Evolutionary conservation across 2,113 vertebrate species (phyloP).

Genomic region (Ifrita kowaldi): DNA sequence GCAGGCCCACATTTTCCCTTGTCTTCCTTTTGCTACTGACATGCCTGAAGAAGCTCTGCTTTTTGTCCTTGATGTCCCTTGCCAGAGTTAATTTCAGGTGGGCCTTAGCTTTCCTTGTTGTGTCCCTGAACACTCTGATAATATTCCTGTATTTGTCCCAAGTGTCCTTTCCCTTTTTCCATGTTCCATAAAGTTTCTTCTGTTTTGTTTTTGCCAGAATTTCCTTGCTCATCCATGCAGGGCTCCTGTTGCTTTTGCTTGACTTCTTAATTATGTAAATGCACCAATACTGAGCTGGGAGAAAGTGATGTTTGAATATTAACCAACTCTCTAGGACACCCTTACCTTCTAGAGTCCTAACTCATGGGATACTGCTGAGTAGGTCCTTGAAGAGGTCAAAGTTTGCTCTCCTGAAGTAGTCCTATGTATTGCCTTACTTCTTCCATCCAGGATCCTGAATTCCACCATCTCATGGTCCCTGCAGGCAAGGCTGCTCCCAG

Average conservation of each 20-base stretch:
- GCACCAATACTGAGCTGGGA: neutral
- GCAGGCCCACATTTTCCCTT: neutral
- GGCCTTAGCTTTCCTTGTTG: neutral
- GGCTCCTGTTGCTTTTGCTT: neutral
- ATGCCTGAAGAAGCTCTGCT: neutral
- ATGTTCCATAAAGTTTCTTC: neutral
- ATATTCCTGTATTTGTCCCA: neutral
- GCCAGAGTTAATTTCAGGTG: neutral
- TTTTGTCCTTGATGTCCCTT: neutral
- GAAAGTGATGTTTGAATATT: neutral
- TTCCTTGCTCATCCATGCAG: neutral
- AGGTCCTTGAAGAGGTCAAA: neutral
- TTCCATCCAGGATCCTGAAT: neutral
- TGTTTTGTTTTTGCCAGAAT: neutral
- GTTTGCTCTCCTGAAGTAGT: neutral
- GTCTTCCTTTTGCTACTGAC: neutral
- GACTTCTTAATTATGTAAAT: neutral
- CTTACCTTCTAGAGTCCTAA: neutral
- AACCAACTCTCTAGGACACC: neutral
- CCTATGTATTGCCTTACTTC: neutral
- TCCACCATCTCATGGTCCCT: neutral
- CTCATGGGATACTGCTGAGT: neutral
- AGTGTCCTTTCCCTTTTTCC: neutral
- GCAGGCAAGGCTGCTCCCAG: neutral
- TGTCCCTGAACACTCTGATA: neutral